Conservation (phyloP, 2,888 invertebrate species). For the Mythimna impura region DNA sequence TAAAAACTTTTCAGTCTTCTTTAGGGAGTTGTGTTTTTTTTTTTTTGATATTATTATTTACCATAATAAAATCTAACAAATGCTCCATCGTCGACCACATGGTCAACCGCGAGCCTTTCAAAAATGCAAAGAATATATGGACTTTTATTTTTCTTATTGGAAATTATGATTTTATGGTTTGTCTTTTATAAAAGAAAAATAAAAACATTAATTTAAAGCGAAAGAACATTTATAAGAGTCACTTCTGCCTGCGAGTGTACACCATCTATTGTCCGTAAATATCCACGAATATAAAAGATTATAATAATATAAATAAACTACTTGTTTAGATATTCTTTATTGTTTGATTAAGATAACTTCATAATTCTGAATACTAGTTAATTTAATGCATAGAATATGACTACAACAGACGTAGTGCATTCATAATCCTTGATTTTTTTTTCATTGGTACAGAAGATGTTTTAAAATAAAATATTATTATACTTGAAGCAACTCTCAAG, state of each 20-base stretch:
- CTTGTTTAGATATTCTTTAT: slow-evolving; percentile 38
- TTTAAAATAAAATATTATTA: too few relatives aligned
- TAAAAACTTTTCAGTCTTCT: not conserved
- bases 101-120: too few relatives aligned
- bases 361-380: slow-evolving; percentile 27
- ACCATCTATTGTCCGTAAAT: slow-evolving; percentile 39
- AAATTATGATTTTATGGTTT: not conserved
- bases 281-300: slow-evolving; percentile 28
- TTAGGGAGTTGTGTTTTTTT: not conserved
- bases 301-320: slow-evolving; percentile 21
- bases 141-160: not conserved
- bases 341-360: slow-evolving; percentile 13
- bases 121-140: too few relatives aligned
- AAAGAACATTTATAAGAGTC: not conserved
- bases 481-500: too few relatives aligned
- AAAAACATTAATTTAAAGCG: not conserved
- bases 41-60: not conserved
- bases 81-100: too few relatives aligned
- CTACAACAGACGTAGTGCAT: slow-evolving; percentile 9
- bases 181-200: not conserved
- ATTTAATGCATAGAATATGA: slow-evolving; percentile 8
- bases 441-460: not conserved
- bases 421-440: slow-evolving; percentile 1
- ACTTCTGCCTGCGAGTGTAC: slow-evolving; percentile 45
- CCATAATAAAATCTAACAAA: not conserved